Conservation (phyloP, 1,140 invertebrate genomes). For the Diplogasteroides magnus region DNA sequence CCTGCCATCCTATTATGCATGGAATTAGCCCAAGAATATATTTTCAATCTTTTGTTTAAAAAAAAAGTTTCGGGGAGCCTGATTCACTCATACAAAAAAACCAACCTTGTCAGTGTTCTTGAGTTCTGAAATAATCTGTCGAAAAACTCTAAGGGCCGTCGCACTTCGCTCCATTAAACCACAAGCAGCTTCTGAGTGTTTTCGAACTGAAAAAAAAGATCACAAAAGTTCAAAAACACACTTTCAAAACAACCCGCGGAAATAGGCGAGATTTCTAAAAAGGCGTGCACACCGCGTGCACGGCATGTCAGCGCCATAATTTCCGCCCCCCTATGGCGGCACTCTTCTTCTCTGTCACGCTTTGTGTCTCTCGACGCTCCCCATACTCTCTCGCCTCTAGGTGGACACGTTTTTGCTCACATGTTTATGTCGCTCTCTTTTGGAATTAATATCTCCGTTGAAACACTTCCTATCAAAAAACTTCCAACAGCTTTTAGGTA, state of each 20-base stretch:
- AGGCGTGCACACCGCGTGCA: no score
- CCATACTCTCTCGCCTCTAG: not conserved
- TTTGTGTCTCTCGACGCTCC: not conserved
- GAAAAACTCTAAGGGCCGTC: constrained; percentile 10
- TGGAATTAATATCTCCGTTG: no score
- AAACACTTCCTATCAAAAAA: no score
- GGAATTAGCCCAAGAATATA: no score
- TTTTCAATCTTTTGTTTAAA: not conserved
- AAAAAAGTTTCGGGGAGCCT: not conserved
- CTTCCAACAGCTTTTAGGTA: no score
- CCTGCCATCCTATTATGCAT: no score
- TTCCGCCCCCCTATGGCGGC: no score
- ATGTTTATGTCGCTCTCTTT: no score
- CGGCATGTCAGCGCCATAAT: no score
- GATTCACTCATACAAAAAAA: not conserved
- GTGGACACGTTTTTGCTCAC: no score
- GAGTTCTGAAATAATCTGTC: constrained; percentile 18
- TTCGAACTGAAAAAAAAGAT: not conserved
- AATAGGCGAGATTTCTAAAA: no score
- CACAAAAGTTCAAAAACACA: not conserved
- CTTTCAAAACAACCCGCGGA: not conserved
- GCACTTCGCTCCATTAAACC: not conserved
- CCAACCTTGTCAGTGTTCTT: constrained; percentile 20
- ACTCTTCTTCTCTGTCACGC: constrained; percentile 1
- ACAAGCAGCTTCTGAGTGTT: not conserved